A percentile compares a stretch with the other conserved stretches of the same genome.
phyloP scores from a whole-genome alignment of 2,888 invertebrate species.

The Lepetodrilus schrolli region DNA sequence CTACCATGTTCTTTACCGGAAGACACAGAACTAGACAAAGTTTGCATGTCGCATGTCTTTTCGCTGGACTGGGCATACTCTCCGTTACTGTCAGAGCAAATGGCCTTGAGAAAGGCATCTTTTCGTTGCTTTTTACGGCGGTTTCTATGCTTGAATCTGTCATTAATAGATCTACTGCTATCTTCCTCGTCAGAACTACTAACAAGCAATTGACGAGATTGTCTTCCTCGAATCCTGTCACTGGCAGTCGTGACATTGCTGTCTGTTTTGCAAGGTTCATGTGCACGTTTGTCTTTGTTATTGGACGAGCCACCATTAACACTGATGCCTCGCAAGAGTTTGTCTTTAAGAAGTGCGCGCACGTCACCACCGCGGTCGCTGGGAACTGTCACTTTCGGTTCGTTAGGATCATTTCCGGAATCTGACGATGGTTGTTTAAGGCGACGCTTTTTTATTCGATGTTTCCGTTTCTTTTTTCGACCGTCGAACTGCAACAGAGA shows the following conservation, averaged over 20 bases:
- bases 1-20: neutral
- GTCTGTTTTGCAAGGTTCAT: too few species aligned
- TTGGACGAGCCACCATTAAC: too few species aligned
- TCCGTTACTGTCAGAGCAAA: too few species aligned
- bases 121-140: too few species aligned
- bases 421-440: neutral
- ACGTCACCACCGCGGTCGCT: neutral
- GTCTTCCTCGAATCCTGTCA: neutral
- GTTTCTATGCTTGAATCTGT: too few species aligned
- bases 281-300: too few species aligned
- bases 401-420: neutral
- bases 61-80: too few species aligned
- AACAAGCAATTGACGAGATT: neutral
- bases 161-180: too few species aligned
- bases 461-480: neutral
- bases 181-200: conserved; percentile 12
- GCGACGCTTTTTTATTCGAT: neutral
- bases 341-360: neutral
- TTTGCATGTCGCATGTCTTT: too few species aligned
- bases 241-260: neutral
- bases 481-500: neutral
- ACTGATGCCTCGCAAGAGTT: conserved; percentile 14
- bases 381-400: neutral
- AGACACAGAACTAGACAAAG: too few species aligned
- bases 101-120: too few species aligned